Evolutionary conservation across 2,888 invertebrate species (phyloP).

Genomic region (Ferrisia virgata): DNA sequence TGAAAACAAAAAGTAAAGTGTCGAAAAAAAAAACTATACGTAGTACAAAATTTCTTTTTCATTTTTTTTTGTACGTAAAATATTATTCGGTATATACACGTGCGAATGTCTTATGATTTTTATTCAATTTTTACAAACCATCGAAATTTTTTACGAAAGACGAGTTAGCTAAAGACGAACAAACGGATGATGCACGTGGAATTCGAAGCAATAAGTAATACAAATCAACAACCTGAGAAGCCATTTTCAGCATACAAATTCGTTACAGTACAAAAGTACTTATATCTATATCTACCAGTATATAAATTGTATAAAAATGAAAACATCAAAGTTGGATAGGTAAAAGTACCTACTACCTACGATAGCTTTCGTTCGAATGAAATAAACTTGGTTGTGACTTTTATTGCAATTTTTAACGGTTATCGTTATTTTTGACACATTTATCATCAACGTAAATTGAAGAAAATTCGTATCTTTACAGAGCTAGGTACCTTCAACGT

Average conservation of each 20-base stretch:
- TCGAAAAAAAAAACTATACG: neutral
- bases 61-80: too few species aligned
- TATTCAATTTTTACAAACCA: neutral
- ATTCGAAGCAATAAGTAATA: neutral
- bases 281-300: too few species aligned
- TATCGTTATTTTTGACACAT: neutral
- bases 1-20: too few species aligned
- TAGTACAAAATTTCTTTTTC: neutral
- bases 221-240: neutral
- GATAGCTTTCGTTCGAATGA: neutral
- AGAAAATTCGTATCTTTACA: neutral
- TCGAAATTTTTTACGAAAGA: neutral
- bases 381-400: neutral
- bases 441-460: neutral
- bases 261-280: neutral
- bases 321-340: neutral
- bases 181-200: neutral
- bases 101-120: neutral
- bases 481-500: neutral
- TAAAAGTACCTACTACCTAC: neutral
- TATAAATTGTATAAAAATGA: neutral
- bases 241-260: neutral
- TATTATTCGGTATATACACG: neutral
- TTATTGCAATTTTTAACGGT: neutral
- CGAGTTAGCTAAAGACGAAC: neutral